Percentiles rank a stretch among this genome's conserved stretches.
Conservation (phyloP, 1,140 invertebrate species). For the Apolygus lucorum region DNA sequence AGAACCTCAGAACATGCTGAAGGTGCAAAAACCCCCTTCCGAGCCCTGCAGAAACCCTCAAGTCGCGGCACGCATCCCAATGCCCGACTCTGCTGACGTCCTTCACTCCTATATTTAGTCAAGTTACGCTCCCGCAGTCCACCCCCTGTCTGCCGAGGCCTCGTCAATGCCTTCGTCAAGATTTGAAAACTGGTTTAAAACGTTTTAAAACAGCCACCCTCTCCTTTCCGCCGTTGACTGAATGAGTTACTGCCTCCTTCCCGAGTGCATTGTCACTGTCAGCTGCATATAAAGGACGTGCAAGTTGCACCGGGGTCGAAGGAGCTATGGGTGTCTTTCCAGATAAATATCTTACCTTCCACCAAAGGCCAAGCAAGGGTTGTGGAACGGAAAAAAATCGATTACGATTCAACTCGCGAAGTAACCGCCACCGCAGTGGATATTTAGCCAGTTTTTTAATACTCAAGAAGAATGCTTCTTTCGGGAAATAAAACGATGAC, state of each 20-base stretch:
- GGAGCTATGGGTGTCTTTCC: slow-evolving; percentile 10
- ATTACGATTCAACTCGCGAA: slow-evolving; percentile 1
- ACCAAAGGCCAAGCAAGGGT: background rate
- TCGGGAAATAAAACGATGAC: no score
- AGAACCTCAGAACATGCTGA: background rate
- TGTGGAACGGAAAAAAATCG: background rate
- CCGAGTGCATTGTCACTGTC: slow-evolving; percentile 11
- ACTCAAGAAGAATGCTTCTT: background rate
- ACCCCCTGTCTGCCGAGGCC: background rate
- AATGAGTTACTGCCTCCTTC: slow-evolving; percentile 9
- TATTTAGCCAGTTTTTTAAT: background rate
- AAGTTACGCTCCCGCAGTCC: slow-evolving; percentile 1
- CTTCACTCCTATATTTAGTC: slow-evolving; percentile 16
- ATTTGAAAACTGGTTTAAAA: slow-evolving; percentile 17
- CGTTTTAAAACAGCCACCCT: slow-evolving; percentile 15
- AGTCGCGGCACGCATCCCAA: slow-evolving; percentile 4
- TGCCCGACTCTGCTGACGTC: background rate
- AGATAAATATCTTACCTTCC: slow-evolving; percentile 14
- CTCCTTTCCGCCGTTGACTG: background rate
- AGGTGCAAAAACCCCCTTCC: slow-evolving; percentile 3
- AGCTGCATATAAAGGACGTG: slow-evolving; percentile 13
- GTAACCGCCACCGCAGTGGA: slow-evolving; percentile 8
- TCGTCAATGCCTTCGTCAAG: slow-evolving; percentile 16
- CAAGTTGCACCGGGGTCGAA: slow-evolving; percentile 7
- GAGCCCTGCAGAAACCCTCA: background rate